Evolutionary conservation across 2,888 invertebrate genomes (phyloP).

Genomic region (Acronicta psi): DNA sequence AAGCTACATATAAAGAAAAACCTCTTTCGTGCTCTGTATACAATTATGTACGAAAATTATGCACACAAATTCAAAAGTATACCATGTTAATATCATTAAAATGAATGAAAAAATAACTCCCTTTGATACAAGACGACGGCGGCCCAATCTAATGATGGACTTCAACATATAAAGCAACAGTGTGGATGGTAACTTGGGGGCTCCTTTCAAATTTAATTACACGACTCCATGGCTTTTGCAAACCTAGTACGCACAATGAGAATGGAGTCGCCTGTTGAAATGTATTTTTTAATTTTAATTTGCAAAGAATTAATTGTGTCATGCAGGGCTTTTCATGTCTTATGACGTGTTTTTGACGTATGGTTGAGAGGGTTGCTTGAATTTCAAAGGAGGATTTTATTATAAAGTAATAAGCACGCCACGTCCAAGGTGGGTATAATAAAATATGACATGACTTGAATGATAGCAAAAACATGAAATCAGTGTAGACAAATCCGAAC

Average conservation of each 20-base stretch:
- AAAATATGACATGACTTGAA: background rate
- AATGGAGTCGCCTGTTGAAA: conserved; percentile 21
- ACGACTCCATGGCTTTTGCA: conserved; percentile 19
- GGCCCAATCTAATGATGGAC: conserved; percentile 49
- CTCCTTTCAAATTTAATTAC: conserved; percentile 50
- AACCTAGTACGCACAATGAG: conserved; percentile 11
- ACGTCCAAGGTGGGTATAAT: background rate
- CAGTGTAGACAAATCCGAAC: too few species aligned
- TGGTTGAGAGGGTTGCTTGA: background rate
- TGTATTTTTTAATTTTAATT: conserved; percentile 7
- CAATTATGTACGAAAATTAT: conserved; percentile 21
- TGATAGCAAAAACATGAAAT: too few species aligned
- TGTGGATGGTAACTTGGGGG: conserved; percentile 27
- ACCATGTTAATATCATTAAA: conserved; percentile 52
- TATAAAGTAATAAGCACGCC: background rate
- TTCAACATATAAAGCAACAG: conserved; percentile 24
- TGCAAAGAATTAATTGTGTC: conserved; percentile 15
- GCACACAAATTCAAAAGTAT: conserved; percentile 11
- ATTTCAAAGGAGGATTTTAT: background rate
- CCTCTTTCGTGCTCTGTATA: background rate
- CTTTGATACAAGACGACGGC: conserved; percentile 40
- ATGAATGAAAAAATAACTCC: conserved; percentile 50
- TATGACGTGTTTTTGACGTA: conserved; percentile 2
- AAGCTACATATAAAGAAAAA: too few species aligned
- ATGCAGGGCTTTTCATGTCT: conserved; percentile 7